phyloP scores from a whole-genome alignment of 2,113 vertebrate genomes.

The Miniopterus natalensis region DNA sequence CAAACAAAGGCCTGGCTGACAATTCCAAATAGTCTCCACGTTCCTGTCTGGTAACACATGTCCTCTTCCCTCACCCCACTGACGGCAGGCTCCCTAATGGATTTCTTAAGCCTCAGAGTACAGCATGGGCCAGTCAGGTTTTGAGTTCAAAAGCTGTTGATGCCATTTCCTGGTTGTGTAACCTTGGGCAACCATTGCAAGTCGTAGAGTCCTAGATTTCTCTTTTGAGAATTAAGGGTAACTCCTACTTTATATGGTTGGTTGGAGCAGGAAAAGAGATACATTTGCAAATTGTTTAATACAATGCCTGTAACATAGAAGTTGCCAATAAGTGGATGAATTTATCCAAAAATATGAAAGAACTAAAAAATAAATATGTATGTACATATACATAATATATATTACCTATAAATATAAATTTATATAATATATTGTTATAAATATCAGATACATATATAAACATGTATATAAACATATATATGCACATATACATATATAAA shows the following conservation, averaged over 20 bases:
- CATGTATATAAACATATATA: neutral
- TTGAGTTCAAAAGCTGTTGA: neutral
- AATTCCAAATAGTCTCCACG: neutral
- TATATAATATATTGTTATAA: neutral
- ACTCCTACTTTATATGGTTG: neutral
- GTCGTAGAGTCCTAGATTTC: neutral
- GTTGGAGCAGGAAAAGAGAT: neutral
- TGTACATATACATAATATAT: neutral
- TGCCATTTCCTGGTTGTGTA: neutral
- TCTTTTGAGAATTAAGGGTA: neutral
- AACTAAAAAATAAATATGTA: neutral
- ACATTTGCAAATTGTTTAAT: neutral
- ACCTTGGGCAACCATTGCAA: neutral
- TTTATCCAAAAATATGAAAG: conserved; percentile 34
- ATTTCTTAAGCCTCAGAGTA: neutral
- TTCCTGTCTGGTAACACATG: neutral
- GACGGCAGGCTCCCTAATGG: neutral
- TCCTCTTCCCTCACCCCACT: neutral
- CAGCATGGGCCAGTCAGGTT: neutral
- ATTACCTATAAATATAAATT: neutral
- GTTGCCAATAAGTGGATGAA: neutral
- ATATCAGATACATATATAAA: neutral
- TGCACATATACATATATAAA: neutral
- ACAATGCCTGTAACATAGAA: neutral
- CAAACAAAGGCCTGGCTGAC: neutral